phyloP scores from a whole-genome alignment of 2,797 vertebrate genomes.

The Periparus ater region DNA sequence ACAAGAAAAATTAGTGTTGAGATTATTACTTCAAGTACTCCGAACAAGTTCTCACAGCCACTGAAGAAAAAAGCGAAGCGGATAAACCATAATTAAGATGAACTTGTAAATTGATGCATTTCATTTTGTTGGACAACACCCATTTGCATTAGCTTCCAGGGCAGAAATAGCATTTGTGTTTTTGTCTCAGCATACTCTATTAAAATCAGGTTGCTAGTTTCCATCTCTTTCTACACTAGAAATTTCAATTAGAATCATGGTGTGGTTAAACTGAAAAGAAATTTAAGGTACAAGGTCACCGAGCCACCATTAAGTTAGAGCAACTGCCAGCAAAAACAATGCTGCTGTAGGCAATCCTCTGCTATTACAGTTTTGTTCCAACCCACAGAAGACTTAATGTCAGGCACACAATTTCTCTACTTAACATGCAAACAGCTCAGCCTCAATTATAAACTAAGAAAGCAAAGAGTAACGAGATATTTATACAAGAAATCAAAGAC shows the following conservation, averaged over 20 bases:
- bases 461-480: slow-evolving; percentile 3
- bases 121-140: slow-evolving; percentile 41
- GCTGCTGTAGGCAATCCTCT: slow-evolving; percentile 41
- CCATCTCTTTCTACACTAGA: slow-evolving; percentile 9
- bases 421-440: slow-evolving; percentile 42
- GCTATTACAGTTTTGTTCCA: slow-evolving; percentile 20
- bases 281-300: slow-evolving; percentile 56
- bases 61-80: neutral
- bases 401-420: slow-evolving; percentile 28
- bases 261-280: slow-evolving; percentile 29
- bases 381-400: slow-evolving; percentile 13
- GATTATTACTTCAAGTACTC: neutral
- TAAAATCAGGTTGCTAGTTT: slow-evolving; percentile 27
- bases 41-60: slow-evolving; percentile 46
- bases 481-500: slow-evolving; percentile 11
- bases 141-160: slow-evolving; percentile 21
- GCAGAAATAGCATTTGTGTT: neutral
- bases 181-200: neutral
- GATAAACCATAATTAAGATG: slow-evolving; percentile 55
- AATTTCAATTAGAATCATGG: neutral
- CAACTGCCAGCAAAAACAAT: slow-evolving; percentile 56
- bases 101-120: slow-evolving; percentile 35
- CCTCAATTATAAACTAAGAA: slow-evolving; percentile 28
- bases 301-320: slow-evolving; percentile 32
- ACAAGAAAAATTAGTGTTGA: neutral